Base-by-base conservation (phyloP, 2,888 invertebrate species). In the Pemphredon lugubris region DNA sequence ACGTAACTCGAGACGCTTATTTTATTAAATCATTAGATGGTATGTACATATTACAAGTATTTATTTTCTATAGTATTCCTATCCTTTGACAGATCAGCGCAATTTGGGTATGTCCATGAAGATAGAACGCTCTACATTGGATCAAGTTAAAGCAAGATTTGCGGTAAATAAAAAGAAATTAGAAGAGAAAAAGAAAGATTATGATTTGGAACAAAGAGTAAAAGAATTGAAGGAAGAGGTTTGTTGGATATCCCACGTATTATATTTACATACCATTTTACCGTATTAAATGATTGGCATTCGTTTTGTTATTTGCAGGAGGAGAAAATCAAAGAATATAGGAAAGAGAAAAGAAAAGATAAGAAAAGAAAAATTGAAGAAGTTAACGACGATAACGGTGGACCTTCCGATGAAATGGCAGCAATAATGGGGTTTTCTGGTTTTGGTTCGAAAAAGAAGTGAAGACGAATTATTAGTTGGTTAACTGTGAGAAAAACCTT, bases 61-160 rank as follows among this genome's bases (percentile, higher is more conserved):
- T n/a, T n/a, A n/a, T n/a, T n/a, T n/a, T n/a, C n/a, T 30, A n/a
- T 42, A 42, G 6, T 42, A 0, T 18, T 45, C 16, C 23, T 18
- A 26, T 40, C 2, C 14, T 47, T 16, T 2, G 18, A 59, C 83
- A 94, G 93, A 99, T 94, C 98, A 99, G 90, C 92, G 98, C 67
- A 99, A 99, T 92, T 92, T 99, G 90, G 98, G 98, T 34, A 99
- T 99, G 98, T 98, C 98, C 6, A 99, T 99, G 99, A 95, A 97
- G 88, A 96, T 99, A 70, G 98, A 99, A 90, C 92, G 98, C 67
- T 98, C 98, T 78, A 94, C 96, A 11, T 91, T 99, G 55, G 98
- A 98, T 83, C 97, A 99, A 91, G 96, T 96, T 0, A 97, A 97
- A 90, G 95, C 96, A 76, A 92, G 99, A 73, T 98, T 99, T 91